Percentiles rank a stretch among this genome's conserved stretches.
Conservation (phyloP, 1,140 invertebrate species). For the Anoplophora glabripennis region DNA sequence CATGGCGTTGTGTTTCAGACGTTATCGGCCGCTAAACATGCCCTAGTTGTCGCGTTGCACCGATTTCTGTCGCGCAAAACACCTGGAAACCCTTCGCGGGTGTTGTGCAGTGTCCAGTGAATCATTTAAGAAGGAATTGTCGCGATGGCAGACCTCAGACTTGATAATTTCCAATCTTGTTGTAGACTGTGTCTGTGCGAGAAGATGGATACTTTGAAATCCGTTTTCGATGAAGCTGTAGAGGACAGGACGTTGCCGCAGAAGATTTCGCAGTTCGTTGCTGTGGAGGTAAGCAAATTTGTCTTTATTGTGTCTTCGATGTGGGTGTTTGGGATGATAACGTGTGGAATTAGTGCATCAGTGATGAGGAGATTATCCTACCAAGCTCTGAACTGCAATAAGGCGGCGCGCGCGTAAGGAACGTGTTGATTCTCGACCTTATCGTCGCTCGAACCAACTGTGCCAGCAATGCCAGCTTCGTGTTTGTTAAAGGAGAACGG, state of each 20-base stretch:
- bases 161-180: conserved; percentile 35
- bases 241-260: conserved; percentile 26
- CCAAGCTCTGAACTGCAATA: conserved; percentile 13
- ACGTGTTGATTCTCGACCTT: conserved; percentile 32
- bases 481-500: conserved; percentile 1
- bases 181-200: conserved; percentile 43
- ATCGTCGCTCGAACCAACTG: conserved; percentile 13
- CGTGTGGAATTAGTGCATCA: too few relatives aligned
- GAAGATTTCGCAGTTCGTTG: conserved; percentile 33
- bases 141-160: conserved; percentile 25
- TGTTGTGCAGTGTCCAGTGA: neutral
- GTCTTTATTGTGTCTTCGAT: conserved; percentile 1
- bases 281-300: conserved; percentile 38
- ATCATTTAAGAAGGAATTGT: conserved; percentile 1
- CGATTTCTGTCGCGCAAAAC: too few relatives aligned
- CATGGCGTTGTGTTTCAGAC: conserved; percentile 9
- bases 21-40: conserved; percentile 1
- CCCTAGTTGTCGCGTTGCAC: neutral
- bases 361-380: conserved; percentile 2
- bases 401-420: conserved; percentile 21
- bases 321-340: neutral
- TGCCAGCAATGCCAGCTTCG: conserved; percentile 12
- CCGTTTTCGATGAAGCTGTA: conserved; percentile 35
- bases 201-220: conserved; percentile 35
- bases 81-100: too few relatives aligned